Percentiles rank a stretch among this genome's conserved stretches.
phyloP scores from a whole-genome alignment of 2,113 vertebrate genomes.

The Hiodon alosoides region DNA sequence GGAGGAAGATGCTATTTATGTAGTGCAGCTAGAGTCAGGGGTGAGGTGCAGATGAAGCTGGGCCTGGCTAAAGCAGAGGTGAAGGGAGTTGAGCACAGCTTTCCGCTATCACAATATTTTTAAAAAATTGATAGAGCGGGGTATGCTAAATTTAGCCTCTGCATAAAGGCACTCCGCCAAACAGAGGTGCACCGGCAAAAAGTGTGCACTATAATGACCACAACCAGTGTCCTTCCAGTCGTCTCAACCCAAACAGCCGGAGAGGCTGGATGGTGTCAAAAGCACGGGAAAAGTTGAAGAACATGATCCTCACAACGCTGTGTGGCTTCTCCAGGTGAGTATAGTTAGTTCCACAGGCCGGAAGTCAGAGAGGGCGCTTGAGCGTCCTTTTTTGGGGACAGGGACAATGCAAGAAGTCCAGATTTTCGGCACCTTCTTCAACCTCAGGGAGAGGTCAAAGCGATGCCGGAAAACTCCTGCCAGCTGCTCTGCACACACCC shows the following conservation, averaged over 20 bases:
- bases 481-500: background rate
- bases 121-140: background rate
- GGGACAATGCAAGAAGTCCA: background rate
- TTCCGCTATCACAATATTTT: slow-evolving; percentile 2
- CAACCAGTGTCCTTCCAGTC: too few species aligned
- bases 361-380: background rate
- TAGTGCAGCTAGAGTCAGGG: too few species aligned
- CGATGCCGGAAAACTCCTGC: background rate
- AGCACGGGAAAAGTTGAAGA: too few species aligned
- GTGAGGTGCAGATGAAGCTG: background rate
- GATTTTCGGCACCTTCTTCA: background rate
- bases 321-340: too few species aligned
- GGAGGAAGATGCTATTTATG: background rate
- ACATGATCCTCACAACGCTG: too few species aligned
- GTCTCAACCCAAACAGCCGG: too few species aligned
- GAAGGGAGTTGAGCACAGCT: background rate
- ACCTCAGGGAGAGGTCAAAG: background rate
- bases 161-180: too few species aligned
- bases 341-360: background rate
- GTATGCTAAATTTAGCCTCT: background rate
- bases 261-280: too few species aligned
- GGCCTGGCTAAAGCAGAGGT: background rate
- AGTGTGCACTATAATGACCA: too few species aligned
- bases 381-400: background rate
- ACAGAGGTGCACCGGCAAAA: too few species aligned